Base-by-base conservation (phyloP, 2,797 vertebrate species). In the Melanotaenia nigrans region DNA sequence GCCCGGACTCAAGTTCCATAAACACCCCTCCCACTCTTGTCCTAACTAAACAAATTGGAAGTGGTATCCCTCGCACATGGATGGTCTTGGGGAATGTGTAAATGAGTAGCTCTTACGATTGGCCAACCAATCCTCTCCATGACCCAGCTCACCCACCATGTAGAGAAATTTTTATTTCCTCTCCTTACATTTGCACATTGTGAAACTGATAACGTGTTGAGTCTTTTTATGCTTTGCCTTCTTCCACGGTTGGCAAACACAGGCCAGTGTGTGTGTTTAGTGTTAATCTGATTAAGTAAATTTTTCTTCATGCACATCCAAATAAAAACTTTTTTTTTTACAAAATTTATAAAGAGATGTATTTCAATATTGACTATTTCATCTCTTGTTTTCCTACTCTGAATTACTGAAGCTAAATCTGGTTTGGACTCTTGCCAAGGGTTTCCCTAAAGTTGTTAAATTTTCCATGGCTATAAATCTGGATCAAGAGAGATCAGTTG, bases 71-170 rank as follows among this genome's bases (percentile, higher is more conserved):
- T 91, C 38, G 55, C 92, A 92, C 90, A 94, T 92, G 92, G 90
- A 92, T 94, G 92, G 77, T 71, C 81, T 42, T 62, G 84, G 85
- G 93, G 93, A 93, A 94, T 94, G 92, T 93, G 93, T 91, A 93
- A 94, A 94, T 93, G 91, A 94, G 91, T 92, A 90, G 88, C 89
- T 73, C 72, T 89, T 11, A 53, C 72, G 18, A 90, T 91, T 90
- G 91, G 87, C 86, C 85, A 83, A 85, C 79, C 74, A 53, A 81
- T 81, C 80, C 73, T 83, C 83, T 86, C 81, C 12, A 47, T 88
- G 88, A 87, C 89, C 89, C 83, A 83, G 81, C 85, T 85, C 5
- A 10, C 76, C 72, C 89, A 75, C 71, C 59, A n/a, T 76, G 78
- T 56, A 64, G 83, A 75, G 61, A 86, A 54, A 64, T 61, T 67